Conservation (phyloP, 2,888 invertebrate species). For the Napeogenes inachia region DNA sequence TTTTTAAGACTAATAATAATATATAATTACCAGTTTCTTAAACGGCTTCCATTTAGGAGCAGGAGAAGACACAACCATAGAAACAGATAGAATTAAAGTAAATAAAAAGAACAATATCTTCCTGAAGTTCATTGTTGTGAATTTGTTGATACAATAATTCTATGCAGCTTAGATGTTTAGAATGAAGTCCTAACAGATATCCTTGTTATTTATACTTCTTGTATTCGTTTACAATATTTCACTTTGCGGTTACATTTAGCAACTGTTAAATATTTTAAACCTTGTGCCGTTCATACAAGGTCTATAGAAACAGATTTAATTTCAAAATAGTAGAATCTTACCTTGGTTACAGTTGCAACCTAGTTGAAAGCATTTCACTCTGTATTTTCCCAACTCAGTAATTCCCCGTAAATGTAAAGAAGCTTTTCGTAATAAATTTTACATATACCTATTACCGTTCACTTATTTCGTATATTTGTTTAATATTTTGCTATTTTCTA, state of each 20-base stretch:
- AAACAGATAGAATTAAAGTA: conserved; percentile 31
- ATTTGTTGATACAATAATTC: neutral
- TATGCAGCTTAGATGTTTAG: neutral
- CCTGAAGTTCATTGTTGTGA: conserved; percentile 5
- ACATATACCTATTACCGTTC: too few relatives aligned
- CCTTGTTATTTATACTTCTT: neutral
- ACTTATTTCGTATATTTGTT: too few relatives aligned
- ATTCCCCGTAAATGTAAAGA: too few relatives aligned
- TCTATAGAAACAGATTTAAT: neutral
- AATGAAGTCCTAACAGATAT: neutral
- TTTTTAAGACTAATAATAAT: neutral
- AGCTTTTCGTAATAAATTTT: too few relatives aligned
- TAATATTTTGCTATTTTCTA: too few relatives aligned
- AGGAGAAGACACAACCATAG: conserved; percentile 33
- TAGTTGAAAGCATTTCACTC: neutral
- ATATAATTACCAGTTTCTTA: conserved; percentile 39
- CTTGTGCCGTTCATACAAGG: neutral
- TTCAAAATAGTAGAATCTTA: neutral
- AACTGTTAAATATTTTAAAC: neutral
- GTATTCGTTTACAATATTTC: neutral
- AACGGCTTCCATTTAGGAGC: conserved; percentile 40
- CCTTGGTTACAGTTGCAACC: neutral
- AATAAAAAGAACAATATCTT: conserved; percentile 36
- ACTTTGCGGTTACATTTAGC: too few relatives aligned
- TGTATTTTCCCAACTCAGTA: too few relatives aligned